A percentile compares a stretch with the other conserved stretches of the same genome.
phyloP scores from a whole-genome alignment of 2,797 vertebrate genomes.

The Trematocara caparti region DNA sequence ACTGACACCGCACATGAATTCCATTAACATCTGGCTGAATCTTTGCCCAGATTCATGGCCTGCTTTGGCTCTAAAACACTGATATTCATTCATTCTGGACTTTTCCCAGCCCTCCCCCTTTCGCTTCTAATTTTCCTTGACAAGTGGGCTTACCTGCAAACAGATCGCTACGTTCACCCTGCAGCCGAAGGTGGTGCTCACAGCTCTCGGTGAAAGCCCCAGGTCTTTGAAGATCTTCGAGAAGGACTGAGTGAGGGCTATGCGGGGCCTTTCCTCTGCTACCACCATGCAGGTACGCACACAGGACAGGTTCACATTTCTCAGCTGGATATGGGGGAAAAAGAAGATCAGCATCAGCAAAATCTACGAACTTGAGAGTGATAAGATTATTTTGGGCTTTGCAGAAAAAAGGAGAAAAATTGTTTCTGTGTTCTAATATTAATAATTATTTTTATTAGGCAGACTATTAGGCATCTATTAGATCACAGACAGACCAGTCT shows the following conservation, averaged over 20 bases:
- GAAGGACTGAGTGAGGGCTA: constrained; percentile 90
- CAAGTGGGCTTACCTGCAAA: constrained; percentile 85
- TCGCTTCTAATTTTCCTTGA: neutral
- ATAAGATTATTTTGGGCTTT: neutral
- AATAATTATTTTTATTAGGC: neutral
- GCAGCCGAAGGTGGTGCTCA: constrained; percentile 98
- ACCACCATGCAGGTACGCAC: constrained; percentile 98
- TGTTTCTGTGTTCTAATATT: neutral
- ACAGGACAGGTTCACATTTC: constrained; percentile 91
- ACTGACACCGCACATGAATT: neutral
- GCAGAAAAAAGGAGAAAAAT: neutral
- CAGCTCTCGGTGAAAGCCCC: constrained; percentile 90
- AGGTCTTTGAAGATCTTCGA: constrained; percentile 97
- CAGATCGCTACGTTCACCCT: constrained; percentile 95
- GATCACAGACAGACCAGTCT: neutral
- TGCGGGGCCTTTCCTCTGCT: constrained; percentile 91
- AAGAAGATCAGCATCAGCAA: neutral
- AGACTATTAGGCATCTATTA: neutral
- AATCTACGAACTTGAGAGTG: neutral
- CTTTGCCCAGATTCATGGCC: neutral
- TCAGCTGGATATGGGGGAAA: constrained; percentile 67
- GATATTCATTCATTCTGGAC: neutral
- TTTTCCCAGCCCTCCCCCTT: neutral
- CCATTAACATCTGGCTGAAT: neutral
- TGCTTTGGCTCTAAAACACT: neutral